Evolutionary conservation across 2,888 invertebrate species (phyloP), one percentile per base, ranked within the genome.

Genomic region (Augiades crinisus): DNA sequence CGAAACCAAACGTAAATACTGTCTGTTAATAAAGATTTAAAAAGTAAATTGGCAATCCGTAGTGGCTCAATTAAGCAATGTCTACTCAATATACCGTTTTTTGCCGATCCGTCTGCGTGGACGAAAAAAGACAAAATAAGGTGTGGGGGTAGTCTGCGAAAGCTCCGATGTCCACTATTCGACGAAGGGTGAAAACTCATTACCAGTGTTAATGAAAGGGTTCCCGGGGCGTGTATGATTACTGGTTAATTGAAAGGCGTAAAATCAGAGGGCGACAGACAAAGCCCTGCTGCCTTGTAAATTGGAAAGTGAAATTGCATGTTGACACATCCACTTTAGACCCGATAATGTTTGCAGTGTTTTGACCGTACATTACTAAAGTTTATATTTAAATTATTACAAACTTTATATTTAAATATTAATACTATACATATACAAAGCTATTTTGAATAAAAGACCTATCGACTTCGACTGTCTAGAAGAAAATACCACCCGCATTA

Each of bases 111-210:
- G 72, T 65, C 63, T 60, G 64, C 66, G 66, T 69, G 63, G 68
- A 75, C 56, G 56, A 68, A 71, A 75, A 78, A 78, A 80, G 72
- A 75, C 72, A 75, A 79, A 84, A 82, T 72, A 78, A 73, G 68
- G 72, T 67, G 65, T 24, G 52, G 61, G 65, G 65, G 58, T 65
- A 65, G 72, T 73, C 76, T 73, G 78, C 76, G 70, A 76, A 72
- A 75, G 80, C 78, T 73, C 74, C 73, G 72, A 81, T 84, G 88
- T 83, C 86, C 87, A 88, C 78, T 82, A 81, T 77, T 74, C 77
- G 73, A 57, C 70, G 80, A 78, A 85, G 87, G 86, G 84, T 79
- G 81, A 85, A 88, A 89, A 88, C 86, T 88, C 86, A 87, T 88
- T 87, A 86, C 75, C 75, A 72, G 72, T 77, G 72, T 78, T 84